phyloP scores from a whole-genome alignment of 2,888 invertebrate genomes.

The Pocota personata region DNA sequence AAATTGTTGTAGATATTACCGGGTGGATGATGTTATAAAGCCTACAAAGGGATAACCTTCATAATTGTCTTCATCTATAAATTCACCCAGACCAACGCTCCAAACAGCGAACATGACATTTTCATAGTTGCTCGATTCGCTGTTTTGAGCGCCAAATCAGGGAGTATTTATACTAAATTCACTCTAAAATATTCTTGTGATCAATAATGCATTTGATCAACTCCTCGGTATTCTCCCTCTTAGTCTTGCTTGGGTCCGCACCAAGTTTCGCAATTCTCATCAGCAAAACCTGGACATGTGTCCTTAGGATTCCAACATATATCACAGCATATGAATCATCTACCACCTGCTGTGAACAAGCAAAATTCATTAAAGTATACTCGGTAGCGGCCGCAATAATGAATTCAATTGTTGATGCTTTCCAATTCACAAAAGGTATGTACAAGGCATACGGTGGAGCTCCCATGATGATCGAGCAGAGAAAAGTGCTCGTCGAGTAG shows the following conservation, averaged over 20 bases:
- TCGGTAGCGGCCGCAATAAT: slow-evolving; percentile 55
- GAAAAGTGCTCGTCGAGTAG: slow-evolving; percentile 69
- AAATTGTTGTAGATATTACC: slow-evolving; percentile 74
- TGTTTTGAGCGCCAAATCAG: no score
- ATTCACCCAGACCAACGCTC: no score
- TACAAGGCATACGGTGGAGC: slow-evolving; percentile 72
- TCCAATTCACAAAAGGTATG: slow-evolving; percentile 72
- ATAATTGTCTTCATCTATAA: no score
- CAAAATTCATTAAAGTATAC: slow-evolving; percentile 53
- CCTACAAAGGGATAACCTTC: slow-evolving; percentile 4
- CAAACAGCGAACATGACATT: background rate
- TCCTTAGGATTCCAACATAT: slow-evolving; percentile 70
- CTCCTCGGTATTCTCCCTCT: slow-evolving; percentile 5
- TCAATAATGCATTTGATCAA: slow-evolving; percentile 73
- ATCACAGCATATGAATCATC: slow-evolving; percentile 74
- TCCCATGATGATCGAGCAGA: slow-evolving; percentile 53
- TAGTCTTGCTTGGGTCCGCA: slow-evolving; percentile 39
- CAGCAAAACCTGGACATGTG: slow-evolving; percentile 67
- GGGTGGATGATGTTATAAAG: slow-evolving; percentile 46
- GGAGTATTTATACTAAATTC: background rate
- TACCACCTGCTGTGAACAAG: slow-evolving; percentile 58
- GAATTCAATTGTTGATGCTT: slow-evolving; percentile 70
- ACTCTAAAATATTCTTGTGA: slow-evolving; percentile 74
- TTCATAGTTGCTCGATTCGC: background rate
- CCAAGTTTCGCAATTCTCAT: slow-evolving; percentile 65